These are phyloP conservation scores for Cebidichthys violaceus DNA, from an alignment of 2,113 vertebrate species.

Conservation along the genomic window DNA sequence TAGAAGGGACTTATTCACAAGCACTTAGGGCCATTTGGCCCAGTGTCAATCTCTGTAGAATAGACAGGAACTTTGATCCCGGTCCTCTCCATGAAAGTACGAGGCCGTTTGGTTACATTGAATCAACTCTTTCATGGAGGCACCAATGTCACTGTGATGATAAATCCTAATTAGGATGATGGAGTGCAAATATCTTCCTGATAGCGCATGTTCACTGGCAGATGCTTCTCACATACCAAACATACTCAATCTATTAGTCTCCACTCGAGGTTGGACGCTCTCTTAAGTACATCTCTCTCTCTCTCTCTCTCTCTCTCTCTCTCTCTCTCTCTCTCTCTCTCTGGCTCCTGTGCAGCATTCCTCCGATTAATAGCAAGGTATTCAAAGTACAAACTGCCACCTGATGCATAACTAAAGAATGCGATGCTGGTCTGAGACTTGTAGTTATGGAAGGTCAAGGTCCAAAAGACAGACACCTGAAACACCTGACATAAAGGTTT, in stretches of 20 bases:
- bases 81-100: conserved; percentile 20
- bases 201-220: conserved; percentile 5
- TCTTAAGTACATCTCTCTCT: conserved; percentile 14
- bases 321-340: conserved; percentile 24
- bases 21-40: conserved; percentile 39
- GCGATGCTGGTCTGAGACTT: conserved; percentile 46
- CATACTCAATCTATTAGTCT: conserved; percentile 26
- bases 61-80: conserved; percentile 42
- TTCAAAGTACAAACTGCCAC: conserved; percentile 44
- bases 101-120: conserved; percentile 3
- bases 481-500: conserved; percentile 7
- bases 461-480: conserved; percentile 36
- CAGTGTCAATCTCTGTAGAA: conserved; percentile 33
- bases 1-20: conserved; percentile 41
- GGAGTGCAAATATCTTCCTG: conserved; percentile 11
- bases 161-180: conserved; percentile 15
- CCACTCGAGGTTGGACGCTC: conserved; percentile 20
- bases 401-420: conserved; percentile 76
- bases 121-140: conserved; percentile 5
- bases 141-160: background rate
- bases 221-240: conserved; percentile 42
- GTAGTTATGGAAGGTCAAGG: conserved; percentile 50
- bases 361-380: conserved; percentile 61
- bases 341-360: conserved; percentile 63
- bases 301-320: conserved; percentile 21